A percentile compares a stretch with the other conserved stretches of the same genome.
phyloP scores from a whole-genome alignment of 2,888 invertebrate species.

The Ormyrus pomaceus region DNA sequence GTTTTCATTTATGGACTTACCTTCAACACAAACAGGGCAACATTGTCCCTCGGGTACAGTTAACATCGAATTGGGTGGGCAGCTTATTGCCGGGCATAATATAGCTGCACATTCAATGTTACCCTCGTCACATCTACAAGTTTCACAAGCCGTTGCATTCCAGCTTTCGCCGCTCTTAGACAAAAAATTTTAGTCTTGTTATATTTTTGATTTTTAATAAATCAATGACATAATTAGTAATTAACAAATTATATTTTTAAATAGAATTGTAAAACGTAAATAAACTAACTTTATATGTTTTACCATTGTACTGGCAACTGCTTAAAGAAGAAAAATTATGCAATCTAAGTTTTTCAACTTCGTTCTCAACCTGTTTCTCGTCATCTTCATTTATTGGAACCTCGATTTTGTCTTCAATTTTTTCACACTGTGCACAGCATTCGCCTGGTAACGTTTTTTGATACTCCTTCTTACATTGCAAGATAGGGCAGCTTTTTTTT shows the following conservation, averaged over 20 bases:
- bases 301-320: background rate
- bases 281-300: constrained; percentile 6
- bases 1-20: constrained; percentile 67
- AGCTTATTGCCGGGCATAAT: constrained; percentile 83
- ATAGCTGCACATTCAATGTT: constrained; percentile 90
- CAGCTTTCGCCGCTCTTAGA: constrained; percentile 89
- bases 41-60: constrained; percentile 87
- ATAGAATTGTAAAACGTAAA: background rate
- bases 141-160: constrained; percentile 88
- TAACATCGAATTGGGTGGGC: constrained; percentile 86
- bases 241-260: background rate
- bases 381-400: background rate
- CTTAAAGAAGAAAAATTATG: background rate
- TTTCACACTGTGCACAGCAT: constrained; percentile 86
- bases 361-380: background rate
- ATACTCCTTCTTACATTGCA: constrained; percentile 87
- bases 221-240: background rate
- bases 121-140: constrained; percentile 90
- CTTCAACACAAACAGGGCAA: constrained; percentile 92
- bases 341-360: background rate
- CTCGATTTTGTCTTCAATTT: background rate
- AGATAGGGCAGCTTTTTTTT: constrained; percentile 89
- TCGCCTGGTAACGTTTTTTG: constrained; percentile 81
- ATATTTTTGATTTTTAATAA: constrained; percentile 52
- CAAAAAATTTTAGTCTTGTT: constrained; percentile 71